These are phyloP conservation scores for Otis tarda DNA, from an alignment of 2,113 vertebrate genomes.

Conservation along the genomic window DNA sequence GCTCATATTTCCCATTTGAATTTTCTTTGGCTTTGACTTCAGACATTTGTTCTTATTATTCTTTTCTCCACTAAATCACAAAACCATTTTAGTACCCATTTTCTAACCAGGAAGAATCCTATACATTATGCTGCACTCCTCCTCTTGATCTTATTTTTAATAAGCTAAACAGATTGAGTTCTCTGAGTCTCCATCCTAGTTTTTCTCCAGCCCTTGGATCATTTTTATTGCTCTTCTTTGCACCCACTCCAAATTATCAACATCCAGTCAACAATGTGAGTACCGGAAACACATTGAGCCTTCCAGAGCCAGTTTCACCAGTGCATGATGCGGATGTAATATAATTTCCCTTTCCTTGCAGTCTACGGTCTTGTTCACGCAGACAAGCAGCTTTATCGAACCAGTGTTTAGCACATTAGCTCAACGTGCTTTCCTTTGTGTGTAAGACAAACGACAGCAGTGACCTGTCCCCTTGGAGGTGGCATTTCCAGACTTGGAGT, in stretches of 20 bases:
- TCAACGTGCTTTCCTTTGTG: background rate
- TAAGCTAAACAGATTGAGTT: background rate
- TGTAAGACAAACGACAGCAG: background rate
- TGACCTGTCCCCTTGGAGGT: background rate
- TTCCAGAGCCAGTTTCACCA: background rate
- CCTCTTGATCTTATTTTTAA: constrained; percentile 15
- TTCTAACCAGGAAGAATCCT: constrained; percentile 2
- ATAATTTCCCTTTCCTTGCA: background rate
- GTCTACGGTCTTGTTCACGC: background rate
- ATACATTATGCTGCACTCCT: background rate
- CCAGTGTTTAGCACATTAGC: background rate
- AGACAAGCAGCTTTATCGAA: background rate
- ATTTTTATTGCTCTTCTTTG: background rate
- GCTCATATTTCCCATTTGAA: constrained; percentile 11
- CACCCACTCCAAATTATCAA: background rate
- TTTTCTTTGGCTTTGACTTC: constrained; percentile 56
- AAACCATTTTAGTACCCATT: background rate
- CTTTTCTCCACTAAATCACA: constrained; percentile 12
- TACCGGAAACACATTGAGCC: background rate
- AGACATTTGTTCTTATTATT: constrained; percentile 27
- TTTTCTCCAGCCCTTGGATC: background rate
- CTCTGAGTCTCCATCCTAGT: background rate
- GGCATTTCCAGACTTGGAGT: background rate
- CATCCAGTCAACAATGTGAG: background rate
- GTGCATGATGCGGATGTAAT: background rate